phyloP scores from a whole-genome alignment of 2,797 vertebrate genomes.

The Scleropages formosus region DNA sequence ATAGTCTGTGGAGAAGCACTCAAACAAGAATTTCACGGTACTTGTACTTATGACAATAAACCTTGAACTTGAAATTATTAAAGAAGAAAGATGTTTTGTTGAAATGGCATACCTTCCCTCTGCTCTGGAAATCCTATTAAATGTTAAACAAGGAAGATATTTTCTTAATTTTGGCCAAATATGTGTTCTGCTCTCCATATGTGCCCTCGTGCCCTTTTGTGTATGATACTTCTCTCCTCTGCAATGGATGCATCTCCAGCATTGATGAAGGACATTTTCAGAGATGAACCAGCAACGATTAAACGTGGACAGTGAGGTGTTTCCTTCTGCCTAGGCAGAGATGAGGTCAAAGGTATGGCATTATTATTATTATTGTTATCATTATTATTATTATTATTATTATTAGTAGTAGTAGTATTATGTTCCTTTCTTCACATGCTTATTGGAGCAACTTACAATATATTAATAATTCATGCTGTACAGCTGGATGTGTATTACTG shows the following conservation, averaged over 20 bases:
- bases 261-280: conserved; percentile 64
- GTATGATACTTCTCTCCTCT: conserved; percentile 33
- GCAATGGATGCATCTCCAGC: conserved; percentile 48
- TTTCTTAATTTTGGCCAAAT: not conserved
- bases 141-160: not conserved
- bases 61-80: too few relatives aligned
- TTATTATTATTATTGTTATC: too few relatives aligned
- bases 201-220: conserved; percentile 37
- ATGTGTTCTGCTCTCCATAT: not conserved
- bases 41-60: too few relatives aligned
- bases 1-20: too few relatives aligned
- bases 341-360: conserved; percentile 25
- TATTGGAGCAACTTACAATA: too few relatives aligned
- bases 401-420: too few relatives aligned
- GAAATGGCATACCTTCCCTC: not conserved
- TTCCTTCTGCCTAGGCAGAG: conserved; percentile 40
- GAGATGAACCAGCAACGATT: conserved; percentile 52
- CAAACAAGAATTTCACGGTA: too few relatives aligned
- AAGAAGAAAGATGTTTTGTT: not conserved
- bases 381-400: too few relatives aligned
- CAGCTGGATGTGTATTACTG: too few relatives aligned
- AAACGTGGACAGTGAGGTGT: conserved; percentile 34
- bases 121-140: not conserved
- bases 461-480: too few relatives aligned
- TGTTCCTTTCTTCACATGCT: too few relatives aligned